phyloP scores from a whole-genome alignment of 2,113 vertebrate genomes.

The Thunnus maccoyii region DNA sequence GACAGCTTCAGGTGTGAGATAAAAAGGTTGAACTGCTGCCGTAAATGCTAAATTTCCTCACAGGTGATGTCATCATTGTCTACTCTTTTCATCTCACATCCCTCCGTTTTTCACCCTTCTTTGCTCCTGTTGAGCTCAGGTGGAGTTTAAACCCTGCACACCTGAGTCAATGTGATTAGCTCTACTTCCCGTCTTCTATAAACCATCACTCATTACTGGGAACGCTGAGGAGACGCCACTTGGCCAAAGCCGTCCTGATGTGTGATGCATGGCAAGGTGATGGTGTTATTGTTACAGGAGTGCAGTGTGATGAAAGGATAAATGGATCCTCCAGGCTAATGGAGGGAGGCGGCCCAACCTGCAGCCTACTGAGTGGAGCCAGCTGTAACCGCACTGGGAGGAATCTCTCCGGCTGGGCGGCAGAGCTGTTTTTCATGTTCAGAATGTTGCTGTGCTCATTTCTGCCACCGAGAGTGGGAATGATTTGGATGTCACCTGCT shows the following conservation, averaged over 20 bases:
- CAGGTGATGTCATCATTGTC: constrained; percentile 32
- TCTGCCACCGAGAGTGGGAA: constrained; percentile 41
- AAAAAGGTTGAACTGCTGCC: constrained; percentile 14
- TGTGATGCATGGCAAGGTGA: constrained; percentile 55
- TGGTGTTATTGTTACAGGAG: constrained; percentile 64
- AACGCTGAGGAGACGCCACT: constrained; percentile 41
- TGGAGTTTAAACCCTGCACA: constrained; percentile 40
- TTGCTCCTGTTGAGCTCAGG: constrained; percentile 17
- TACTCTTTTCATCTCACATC: constrained; percentile 20
- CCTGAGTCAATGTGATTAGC: constrained; percentile 56
- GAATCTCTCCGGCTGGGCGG: constrained; percentile 45
- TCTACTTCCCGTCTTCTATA: constrained; percentile 49
- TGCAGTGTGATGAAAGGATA: constrained; percentile 68
- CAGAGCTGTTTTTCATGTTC: constrained; percentile 72
- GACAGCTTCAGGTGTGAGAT: constrained; percentile 15
- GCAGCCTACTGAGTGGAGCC: constrained; percentile 71
- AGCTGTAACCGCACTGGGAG: constrained; percentile 64
- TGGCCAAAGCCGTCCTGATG: constrained; percentile 46
- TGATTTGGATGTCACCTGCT: constrained; percentile 73
- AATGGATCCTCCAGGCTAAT: constrained; percentile 73
- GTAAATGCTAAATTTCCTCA: neutral
- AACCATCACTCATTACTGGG: constrained; percentile 55
- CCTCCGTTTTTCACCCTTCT: constrained; percentile 8
- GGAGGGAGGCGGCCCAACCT: constrained; percentile 61
- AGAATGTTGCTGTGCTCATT: constrained; percentile 71